These are phyloP conservation scores for Phyllostomus hastatus DNA, from an alignment of 2,113 vertebrate species.

Conservation along the genomic window DNA sequence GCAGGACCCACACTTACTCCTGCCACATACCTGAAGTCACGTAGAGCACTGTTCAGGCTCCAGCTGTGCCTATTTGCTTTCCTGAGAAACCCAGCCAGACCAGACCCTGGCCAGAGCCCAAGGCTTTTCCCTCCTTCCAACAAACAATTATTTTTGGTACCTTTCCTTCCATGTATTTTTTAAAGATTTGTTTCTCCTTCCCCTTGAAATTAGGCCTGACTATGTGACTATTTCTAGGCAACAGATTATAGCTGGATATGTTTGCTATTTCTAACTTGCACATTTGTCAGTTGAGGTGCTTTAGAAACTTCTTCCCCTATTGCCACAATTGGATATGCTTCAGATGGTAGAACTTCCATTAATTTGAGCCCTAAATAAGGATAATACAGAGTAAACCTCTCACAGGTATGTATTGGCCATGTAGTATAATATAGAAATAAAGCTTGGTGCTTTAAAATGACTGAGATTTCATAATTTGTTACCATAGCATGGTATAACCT, in stretches of 20 bases:
- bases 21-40: background rate
- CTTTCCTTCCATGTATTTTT: background rate
- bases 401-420: background rate
- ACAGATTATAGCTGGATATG: background rate
- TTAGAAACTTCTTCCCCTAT: background rate
- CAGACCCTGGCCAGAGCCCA: background rate
- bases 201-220: background rate
- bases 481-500: background rate
- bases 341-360: background rate
- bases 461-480: background rate
- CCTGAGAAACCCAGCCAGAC: background rate
- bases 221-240: background rate
- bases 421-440: background rate
- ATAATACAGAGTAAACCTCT: background rate
- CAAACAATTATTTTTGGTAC: background rate
- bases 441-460: background rate
- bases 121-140: background rate
- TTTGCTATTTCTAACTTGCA: background rate
- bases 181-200: background rate
- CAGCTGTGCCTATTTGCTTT: background rate
- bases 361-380: background rate
- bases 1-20: background rate
- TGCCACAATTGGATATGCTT: background rate
- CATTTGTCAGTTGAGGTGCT: background rate
- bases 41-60: rapidly evolving